Percentiles rank a stretch among this genome's conserved stretches.
Conservation (phyloP, 2,113 vertebrate species). For the Arenaria interpres region DNA sequence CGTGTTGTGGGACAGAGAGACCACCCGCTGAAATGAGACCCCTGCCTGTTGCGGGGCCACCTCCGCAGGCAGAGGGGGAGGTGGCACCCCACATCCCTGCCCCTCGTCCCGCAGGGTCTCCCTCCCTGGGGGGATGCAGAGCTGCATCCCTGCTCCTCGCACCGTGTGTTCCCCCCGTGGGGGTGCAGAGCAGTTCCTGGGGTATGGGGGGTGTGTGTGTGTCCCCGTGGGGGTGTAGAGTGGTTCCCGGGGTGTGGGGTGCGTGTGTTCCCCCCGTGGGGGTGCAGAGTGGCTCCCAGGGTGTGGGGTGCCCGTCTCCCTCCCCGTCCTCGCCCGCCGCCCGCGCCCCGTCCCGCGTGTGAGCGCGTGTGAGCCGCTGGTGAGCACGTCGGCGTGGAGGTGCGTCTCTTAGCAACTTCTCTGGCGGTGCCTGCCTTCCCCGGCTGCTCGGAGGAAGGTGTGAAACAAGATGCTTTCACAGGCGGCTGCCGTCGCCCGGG, state of each 20-base stretch:
- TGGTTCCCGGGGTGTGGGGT: no score
- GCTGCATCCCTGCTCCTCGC: accelerated
- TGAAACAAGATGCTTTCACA: not conserved
- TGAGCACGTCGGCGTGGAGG: not conserved
- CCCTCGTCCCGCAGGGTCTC: accelerated
- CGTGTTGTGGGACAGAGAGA: accelerated
- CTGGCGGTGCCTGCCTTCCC: not conserved
- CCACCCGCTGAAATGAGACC: not conserved
- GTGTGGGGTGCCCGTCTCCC: accelerated
- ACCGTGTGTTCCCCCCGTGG: no score
- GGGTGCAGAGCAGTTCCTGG: no score
- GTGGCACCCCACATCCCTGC: not conserved
- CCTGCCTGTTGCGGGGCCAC: accelerated
- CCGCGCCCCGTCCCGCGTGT: not conserved
- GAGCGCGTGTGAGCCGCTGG: not conserved
- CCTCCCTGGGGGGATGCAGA: accelerated
- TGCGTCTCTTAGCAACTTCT: slow-evolving; percentile 51
- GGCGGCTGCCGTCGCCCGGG: accelerated
- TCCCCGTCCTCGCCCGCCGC: not conserved
- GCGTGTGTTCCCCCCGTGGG: no score
- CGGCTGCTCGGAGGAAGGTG: not conserved
- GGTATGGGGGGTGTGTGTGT: no score
- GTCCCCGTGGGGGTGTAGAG: no score
- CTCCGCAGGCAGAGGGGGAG: not conserved
- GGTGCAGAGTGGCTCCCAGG: accelerated